Percentiles rank a stretch among this genome's conserved stretches.
These are phyloP conservation scores for Psettodes erumei DNA, from an alignment of 2,113 vertebrate species.

Conservation along the genomic window DNA sequence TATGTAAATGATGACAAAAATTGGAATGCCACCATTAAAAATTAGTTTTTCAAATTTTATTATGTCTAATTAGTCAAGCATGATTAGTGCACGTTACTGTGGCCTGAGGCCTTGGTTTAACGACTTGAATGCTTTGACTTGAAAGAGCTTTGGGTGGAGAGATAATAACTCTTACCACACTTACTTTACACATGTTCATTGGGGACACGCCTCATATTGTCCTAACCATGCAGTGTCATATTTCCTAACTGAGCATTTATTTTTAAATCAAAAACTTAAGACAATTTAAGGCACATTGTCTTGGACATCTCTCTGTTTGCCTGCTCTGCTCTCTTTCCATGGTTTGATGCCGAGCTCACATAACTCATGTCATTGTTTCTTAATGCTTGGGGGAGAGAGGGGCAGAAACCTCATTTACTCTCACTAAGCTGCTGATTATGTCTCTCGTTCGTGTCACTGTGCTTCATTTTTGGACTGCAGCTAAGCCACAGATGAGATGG, in stretches of 20 bases:
- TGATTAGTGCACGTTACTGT: constrained; percentile 32
- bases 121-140: constrained; percentile 45
- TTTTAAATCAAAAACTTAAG: neutral
- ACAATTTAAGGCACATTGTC: neutral
- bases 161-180: constrained; percentile 34
- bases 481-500: constrained; percentile 5
- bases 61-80: constrained; percentile 54
- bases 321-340: neutral
- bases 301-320: neutral
- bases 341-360: constrained; percentile 3
- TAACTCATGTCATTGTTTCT: constrained; percentile 8
- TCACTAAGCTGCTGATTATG: constrained; percentile 17
- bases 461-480: constrained; percentile 8
- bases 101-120: constrained; percentile 55
- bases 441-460: constrained; percentile 26
- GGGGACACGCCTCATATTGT: constrained; percentile 4
- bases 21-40: neutral
- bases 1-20: constrained; percentile 6
- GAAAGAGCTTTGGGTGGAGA: constrained; percentile 32
- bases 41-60: constrained; percentile 16
- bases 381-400: neutral
- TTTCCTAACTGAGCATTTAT: neutral
- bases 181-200: constrained; percentile 1
- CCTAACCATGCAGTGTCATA: too few species aligned
- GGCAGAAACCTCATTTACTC: constrained; percentile 13